phyloP scores from a whole-genome alignment of 2,113 vertebrate genomes.

The Rhea americana region DNA sequence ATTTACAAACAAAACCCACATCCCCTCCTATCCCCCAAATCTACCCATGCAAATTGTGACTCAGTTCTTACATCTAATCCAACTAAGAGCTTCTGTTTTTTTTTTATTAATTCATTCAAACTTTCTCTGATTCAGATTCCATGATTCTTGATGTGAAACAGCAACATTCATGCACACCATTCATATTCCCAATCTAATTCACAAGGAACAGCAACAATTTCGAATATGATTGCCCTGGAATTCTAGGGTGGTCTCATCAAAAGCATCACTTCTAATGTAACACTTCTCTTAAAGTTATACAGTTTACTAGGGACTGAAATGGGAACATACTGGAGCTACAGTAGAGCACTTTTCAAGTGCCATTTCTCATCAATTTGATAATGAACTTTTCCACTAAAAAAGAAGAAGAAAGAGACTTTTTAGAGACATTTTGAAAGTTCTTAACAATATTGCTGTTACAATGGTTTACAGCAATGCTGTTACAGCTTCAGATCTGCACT shows the following conservation, averaged over 20 bases:
- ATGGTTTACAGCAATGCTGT: constrained; percentile 26
- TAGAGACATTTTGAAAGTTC: background rate
- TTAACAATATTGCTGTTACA: constrained; percentile 2
- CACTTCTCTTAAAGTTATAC: background rate
- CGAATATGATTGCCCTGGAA: background rate
- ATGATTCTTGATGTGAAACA: background rate
- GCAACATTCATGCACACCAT: background rate
- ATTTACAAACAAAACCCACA: constrained; percentile 55
- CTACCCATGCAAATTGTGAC: background rate
- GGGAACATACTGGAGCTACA: background rate
- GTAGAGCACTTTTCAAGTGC: constrained; percentile 9
- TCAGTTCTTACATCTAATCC: background rate
- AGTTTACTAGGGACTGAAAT: background rate
- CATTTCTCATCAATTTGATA: constrained; percentile 39
- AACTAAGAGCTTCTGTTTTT: background rate
- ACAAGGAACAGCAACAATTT: background rate
- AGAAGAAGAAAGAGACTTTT: constrained; percentile 24
- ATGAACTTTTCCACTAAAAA: constrained; percentile 31
- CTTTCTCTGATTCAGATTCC: background rate
- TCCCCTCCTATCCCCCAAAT: background rate
- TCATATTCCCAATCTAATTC: background rate
- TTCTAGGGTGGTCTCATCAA: background rate
- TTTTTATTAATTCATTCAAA: background rate
- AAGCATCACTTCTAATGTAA: background rate
- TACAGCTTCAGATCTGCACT: constrained; percentile 37